These are phyloP conservation scores for Chelonus insularis DNA, from an alignment of 1,140 invertebrate species.

Conservation along the genomic window DNA sequence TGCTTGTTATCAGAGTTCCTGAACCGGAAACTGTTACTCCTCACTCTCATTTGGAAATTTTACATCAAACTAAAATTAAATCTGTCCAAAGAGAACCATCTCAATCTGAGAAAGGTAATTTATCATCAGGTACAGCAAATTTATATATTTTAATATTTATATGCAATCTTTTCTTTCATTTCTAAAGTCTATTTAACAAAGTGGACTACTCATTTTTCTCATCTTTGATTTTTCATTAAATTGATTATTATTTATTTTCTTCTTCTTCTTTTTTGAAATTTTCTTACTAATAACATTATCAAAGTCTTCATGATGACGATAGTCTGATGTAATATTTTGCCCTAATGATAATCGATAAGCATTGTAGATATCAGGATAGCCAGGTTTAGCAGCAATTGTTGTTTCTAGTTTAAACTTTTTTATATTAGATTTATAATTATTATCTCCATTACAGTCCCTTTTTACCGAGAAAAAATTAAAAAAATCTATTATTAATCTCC, in stretches of 20 bases:
- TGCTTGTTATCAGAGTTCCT: slow-evolving; percentile 52
- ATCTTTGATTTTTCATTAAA: slow-evolving; percentile 17
- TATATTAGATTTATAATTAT: neutral
- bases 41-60: slow-evolving; percentile 51
- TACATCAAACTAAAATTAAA: slow-evolving; percentile 50
- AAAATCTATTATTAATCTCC: slow-evolving; percentile 16
- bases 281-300: too few relatives aligned
- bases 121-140: neutral
- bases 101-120: slow-evolving; percentile 55
- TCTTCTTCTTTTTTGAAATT: slow-evolving; percentile 11
- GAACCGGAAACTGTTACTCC: slow-evolving; percentile 52
- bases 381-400: neutral
- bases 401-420: slow-evolving; percentile 6
- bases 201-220: slow-evolving; percentile 34
- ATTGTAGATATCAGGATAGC: too few relatives aligned
- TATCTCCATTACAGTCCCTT: slow-evolving; percentile 8
- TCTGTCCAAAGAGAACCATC: slow-evolving; percentile 51
- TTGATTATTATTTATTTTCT: slow-evolving; percentile 10
- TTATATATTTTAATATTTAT: neutral
- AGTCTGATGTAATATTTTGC: too few relatives aligned
- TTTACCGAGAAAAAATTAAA: neutral
- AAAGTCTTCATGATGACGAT: too few relatives aligned
- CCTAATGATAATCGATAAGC: too few relatives aligned
- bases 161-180: neutral
- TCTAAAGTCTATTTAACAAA: slow-evolving; percentile 23